Percentiles rank a stretch among this genome's conserved stretches.
Evolutionary conservation across 2,888 invertebrate species (phyloP).

Genomic region (Hirtodrosophila alboralis): DNA sequence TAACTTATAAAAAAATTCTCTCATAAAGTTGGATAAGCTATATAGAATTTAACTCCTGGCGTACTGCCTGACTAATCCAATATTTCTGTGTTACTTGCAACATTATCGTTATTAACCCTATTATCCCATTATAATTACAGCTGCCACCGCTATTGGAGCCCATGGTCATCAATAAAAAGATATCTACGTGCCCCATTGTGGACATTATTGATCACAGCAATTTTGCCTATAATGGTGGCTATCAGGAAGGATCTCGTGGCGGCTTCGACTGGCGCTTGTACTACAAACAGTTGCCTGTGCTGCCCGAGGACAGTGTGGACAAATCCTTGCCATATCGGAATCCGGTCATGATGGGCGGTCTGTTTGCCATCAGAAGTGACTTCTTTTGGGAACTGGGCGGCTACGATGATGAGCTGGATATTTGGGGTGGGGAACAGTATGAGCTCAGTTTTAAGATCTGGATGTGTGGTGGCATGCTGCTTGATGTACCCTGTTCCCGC

Average conservation of each 20-base stretch:
- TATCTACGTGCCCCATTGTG: constrained; percentile 97
- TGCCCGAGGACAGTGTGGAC: constrained; percentile 76
- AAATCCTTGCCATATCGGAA: constrained; percentile 85
- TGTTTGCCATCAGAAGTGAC: constrained; percentile 95
- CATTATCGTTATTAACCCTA: no score
- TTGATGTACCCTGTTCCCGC: constrained; percentile 96
- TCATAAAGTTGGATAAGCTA: no score
- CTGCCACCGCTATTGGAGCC: constrained; percentile 92
- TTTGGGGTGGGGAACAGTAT: constrained; percentile 99
- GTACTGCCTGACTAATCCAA: no score
- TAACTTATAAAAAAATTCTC: no score
- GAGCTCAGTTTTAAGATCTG: constrained; percentile 98
- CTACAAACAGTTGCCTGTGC: constrained; percentile 91
- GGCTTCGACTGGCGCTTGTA: constrained; percentile 99
- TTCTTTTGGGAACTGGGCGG: constrained; percentile 99
- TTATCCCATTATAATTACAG: constrained; percentile 86
- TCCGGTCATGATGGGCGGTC: constrained; percentile 98
- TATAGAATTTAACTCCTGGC: no score
- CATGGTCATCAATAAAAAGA: constrained; percentile 92
- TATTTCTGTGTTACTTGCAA: no score
- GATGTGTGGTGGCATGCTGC: constrained; percentile 97
- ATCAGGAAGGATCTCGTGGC: constrained; percentile 95
- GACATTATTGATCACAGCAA: constrained; percentile 95
- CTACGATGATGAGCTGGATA: constrained; percentile 95
- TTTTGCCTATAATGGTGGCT: constrained; percentile 93